Conservation (phyloP, 2,113 vertebrate genomes). For the Rhadina sibilatrix region DNA sequence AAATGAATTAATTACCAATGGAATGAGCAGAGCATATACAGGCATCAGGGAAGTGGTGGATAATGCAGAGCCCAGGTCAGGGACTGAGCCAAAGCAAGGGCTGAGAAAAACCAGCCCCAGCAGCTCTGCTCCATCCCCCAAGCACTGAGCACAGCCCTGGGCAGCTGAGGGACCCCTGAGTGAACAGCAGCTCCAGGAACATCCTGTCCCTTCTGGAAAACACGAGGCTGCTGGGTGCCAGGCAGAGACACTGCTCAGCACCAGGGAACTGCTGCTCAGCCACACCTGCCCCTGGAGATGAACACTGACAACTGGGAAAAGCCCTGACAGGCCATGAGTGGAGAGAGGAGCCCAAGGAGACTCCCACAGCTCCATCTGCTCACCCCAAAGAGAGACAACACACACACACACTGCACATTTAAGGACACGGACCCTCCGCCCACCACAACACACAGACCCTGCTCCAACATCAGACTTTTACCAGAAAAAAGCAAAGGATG, state of each 20-base stretch:
- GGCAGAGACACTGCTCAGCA: neutral
- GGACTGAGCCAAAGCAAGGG: neutral
- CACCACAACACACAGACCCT: rapidly evolving
- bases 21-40: neutral
- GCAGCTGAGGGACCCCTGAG: neutral
- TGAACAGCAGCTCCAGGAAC: neutral
- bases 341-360: neutral
- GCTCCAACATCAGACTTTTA: neutral
- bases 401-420: neutral
- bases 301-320: neutral
- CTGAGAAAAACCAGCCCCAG: neutral
- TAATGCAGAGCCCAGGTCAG: neutral
- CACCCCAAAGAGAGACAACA: neutral
- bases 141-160: neutral
- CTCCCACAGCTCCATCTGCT: conserved; percentile 21
- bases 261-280: neutral
- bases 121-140: neutral
- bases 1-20: neutral
- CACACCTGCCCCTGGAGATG: neutral
- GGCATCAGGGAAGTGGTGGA: neutral
- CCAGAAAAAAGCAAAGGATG: neutral
- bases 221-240: neutral
- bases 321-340: neutral
- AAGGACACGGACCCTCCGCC: neutral
- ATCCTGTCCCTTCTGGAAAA: neutral